These are phyloP conservation scores for Styela clava DNA, from an alignment of 23 tunicate genomes.

Conservation along the genomic window DNA sequence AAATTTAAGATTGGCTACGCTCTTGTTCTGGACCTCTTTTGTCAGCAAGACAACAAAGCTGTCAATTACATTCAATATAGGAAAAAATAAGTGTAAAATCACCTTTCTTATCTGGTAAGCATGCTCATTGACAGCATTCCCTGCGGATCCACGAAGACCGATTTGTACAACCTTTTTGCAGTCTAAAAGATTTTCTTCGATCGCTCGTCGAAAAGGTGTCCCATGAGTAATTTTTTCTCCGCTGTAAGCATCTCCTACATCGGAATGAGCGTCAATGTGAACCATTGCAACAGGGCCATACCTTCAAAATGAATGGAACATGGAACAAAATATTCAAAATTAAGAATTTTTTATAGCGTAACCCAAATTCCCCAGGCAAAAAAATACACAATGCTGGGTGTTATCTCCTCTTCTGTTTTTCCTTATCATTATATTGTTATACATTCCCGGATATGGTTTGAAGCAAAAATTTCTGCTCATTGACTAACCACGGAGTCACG, in stretches of 20 bases:
- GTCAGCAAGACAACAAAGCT: no score
- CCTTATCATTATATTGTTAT: no score
- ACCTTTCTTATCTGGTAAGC: constrained; percentile 44
- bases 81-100: no score
- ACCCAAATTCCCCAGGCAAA: no score
- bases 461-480: no score
- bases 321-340: neutral
- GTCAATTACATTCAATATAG: no score
- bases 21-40: no score
- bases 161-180: constrained; percentile 66
- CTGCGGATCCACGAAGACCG: constrained; percentile 58
- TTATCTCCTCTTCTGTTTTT: constrained; percentile 75
- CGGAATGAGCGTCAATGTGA: constrained; percentile 82
- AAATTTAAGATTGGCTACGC: no score
- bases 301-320: constrained; percentile 34
- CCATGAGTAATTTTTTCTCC: constrained; percentile 84
- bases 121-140: constrained; percentile 41
- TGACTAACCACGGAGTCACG: no score
- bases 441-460: no score
- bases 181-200: constrained; percentile 66
- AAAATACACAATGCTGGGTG: no score
- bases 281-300: constrained; percentile 86
- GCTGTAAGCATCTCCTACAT: constrained; percentile 38
- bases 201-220: constrained; percentile 61
- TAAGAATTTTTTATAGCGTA: no score